phyloP scores from a whole-genome alignment of 2,888 invertebrate genomes.

The Agrenia bidenticulata region DNA sequence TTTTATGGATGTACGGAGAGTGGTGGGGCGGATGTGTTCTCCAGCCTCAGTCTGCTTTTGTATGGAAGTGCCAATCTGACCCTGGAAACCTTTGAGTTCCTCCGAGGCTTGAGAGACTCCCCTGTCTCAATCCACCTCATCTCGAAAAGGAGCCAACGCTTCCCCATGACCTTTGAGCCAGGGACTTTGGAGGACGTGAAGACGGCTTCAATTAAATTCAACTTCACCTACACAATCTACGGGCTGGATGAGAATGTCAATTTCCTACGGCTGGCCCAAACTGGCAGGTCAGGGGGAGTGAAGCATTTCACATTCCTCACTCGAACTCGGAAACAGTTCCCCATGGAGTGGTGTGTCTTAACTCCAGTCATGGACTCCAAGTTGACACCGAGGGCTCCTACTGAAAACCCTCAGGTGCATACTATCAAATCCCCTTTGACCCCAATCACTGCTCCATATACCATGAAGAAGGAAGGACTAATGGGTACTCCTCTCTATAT shows the following conservation, averaged over 20 bases:
- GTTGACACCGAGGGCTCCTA: neutral
- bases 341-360: neutral
- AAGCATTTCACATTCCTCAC: slow-evolving; percentile 5
- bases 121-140: too few species aligned
- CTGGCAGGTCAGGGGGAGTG: too few species aligned
- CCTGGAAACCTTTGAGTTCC: neutral
- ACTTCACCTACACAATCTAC: neutral
- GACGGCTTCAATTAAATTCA: neutral
- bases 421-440: neutral
- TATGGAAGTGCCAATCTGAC: neutral
- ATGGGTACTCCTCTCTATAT: neutral
- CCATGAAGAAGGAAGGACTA: neutral
- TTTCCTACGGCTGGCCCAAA: neutral
- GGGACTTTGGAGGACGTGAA: neutral
- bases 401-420: neutral
- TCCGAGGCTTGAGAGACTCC: too few species aligned
- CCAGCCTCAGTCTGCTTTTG: neutral
- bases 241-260: neutral
- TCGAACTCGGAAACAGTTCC: neutral
- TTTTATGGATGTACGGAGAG: neutral
- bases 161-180: neutral
- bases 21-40: too few species aligned
- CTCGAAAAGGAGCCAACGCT: neutral
- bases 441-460: neutral
- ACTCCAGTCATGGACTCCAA: neutral